Base-by-base conservation (phyloP, 2,888 invertebrate species). In the Zele albiditarsus region DNA sequence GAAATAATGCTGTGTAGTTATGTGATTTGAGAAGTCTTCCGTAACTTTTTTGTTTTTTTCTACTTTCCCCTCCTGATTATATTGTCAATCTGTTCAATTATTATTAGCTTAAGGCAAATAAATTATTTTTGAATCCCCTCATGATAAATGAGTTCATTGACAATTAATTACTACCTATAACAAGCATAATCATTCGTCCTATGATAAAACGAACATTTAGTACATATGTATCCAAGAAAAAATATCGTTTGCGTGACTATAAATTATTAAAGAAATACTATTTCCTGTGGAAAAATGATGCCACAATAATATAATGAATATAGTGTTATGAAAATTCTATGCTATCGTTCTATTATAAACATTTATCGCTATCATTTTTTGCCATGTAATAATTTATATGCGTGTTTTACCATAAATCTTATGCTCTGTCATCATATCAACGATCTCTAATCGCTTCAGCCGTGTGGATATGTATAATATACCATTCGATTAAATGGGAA, bases 301-400 rank as follows among this genome's bases (percentile, higher is more conserved):
- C 23, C 46, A 67, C 49, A 46, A 27, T 49, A 67, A 67, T 49
- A 46, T 25, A 27, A 67, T 23, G 42, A 42, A 25, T 25, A 42
- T 67, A 42, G 14, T 38, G 38, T 38, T 8, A 38, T 38, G 12
- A 38, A 38, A 8, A 38, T 38, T 38, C 38, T 12, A 38, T 38
- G 12, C 38, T 38, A 38, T 38, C 4, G 8, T 46, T 46, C 16
- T n/a, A 46, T 46, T 46, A 46, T 14, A 46, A 46, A 46, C n/a
- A 46, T 46, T 46, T 46, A 5, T 46, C n/a, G n/a, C 46, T 46
- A 46, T 46, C n/a, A 16, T 46, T n/a, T 46, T 42, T 16, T 46
- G n/a, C 3, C n/a, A 46, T 53, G 53, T 20, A 53, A 53, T 23
- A 23, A 53, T 4, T 53, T 3, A 53, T 20, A 23, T 53, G 8